Base-by-base conservation (phyloP, 2,797 vertebrate species). In the Scleropages formosus region DNA sequence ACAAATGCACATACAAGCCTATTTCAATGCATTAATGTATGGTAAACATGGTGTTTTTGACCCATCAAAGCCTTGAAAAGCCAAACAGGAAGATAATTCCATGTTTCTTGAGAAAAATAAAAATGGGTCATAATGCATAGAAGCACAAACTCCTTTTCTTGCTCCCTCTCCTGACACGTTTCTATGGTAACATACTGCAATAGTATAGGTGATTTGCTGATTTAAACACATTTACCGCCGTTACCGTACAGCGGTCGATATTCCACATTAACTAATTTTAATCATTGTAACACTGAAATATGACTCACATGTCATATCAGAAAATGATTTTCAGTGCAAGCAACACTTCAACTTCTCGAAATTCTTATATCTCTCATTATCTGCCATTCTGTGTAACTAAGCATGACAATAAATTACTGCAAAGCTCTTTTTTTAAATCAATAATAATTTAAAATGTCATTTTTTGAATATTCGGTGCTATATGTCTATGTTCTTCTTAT, bases 121-220 rank as follows among this genome's bases (percentile, higher is more conserved):
- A 88, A 85, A 91, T 90, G 88, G 89, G 85, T 91, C 87, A 91
- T 88, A 89, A 92, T 87, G 90, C 90, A 88, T 90, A 89, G 77
- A 89, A 84, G 91, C 82, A 85, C 78, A 77, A 10, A 26, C 83
- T 85, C 77, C 86, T 90, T 85, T 81, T 81, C 88, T 88, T 80
- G 89, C 87, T 87, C 91, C 80, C 85, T 87, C 87, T 62, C 60
- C 82, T 82, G 67, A 75, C 44, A 85, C 90, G 91, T 93, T 93
- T 91, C 92, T 90, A 93, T 93, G 91, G 91, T 87, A 91, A 93
- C 92, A 44, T 80, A 86, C 86, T 84, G 82, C 78, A 69, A 82
- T 81, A 84, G 83, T 74, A 80, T 82, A 46, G 68, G 81, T 84
- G 83, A 78, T 74, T n/a, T 81, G 83, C 87, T 80, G 85, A 85